Percentiles rank a stretch among this genome's conserved stretches.
These are phyloP conservation scores for Ophioninae sp. DNA, from an alignment of 2,888 invertebrate species.

Conservation along the genomic window DNA sequence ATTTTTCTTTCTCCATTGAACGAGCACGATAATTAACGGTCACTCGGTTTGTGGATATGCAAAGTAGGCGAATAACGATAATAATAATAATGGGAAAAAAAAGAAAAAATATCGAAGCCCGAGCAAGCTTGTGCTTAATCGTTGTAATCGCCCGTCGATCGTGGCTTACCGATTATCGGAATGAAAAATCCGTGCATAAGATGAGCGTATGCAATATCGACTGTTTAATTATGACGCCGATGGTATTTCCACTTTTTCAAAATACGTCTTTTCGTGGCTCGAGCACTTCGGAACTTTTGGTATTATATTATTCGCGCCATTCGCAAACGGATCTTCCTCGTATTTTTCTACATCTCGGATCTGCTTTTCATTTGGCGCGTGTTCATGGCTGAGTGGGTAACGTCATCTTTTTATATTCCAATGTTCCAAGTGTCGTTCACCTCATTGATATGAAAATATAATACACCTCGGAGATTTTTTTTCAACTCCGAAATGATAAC, in stretches of 20 bases:
- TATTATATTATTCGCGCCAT: not conserved
- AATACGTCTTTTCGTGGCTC: constrained; percentile 26
- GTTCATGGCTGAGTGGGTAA: constrained; percentile 1
- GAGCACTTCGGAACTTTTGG: not conserved
- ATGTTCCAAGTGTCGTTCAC: constrained; percentile 45
- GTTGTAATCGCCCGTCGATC: constrained; percentile 55
- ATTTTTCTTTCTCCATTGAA: not conserved
- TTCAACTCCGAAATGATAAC: not conserved
- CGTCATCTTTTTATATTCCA: constrained; percentile 3
- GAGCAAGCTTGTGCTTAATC: constrained; percentile 53
- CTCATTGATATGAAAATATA: constrained; percentile 9
- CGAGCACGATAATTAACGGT: constrained; percentile 31
- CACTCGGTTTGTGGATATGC: constrained; percentile 30
- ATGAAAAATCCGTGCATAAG: constrained; percentile 53
- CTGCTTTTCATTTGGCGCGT: not conserved
- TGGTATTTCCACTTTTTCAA: constrained; percentile 60
- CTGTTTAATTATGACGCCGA: constrained; percentile 48
- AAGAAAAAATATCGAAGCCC: constrained; percentile 27
- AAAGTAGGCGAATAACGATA: not conserved
- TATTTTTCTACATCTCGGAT: constrained; percentile 1
- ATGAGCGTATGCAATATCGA: constrained; percentile 30
- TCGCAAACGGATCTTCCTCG: not conserved
- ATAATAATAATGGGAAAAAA: not conserved
- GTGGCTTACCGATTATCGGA: constrained; percentile 60
- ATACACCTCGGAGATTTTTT: constrained; percentile 2